These are phyloP conservation scores for Kryptolebias marmoratus DNA, from an alignment of 2,113 vertebrate species.

Conservation along the genomic window DNA sequence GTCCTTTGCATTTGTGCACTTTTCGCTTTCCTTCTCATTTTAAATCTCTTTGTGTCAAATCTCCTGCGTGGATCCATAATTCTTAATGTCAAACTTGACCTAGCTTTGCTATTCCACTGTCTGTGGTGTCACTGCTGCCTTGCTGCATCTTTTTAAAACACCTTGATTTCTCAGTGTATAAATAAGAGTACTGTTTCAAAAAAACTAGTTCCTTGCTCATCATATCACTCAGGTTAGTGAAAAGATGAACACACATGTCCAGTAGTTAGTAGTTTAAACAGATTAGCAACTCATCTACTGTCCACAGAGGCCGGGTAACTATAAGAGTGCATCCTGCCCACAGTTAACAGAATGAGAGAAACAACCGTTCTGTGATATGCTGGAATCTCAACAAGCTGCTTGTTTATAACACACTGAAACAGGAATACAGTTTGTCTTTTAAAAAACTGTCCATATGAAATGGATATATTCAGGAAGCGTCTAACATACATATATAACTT, in stretches of 20 bases:
- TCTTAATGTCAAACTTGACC: no score
- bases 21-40: not conserved
- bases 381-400: not conserved
- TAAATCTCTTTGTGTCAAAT: not conserved
- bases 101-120: no score
- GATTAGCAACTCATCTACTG: not conserved
- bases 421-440: not conserved
- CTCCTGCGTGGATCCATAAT: no score
- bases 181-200: no score
- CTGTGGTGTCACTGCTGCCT: no score
- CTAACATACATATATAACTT: not conserved
- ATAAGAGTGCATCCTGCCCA: not conserved
- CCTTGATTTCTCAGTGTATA: no score
- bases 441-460: not conserved
- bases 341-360: not conserved
- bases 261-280: not conserved
- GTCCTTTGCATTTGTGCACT: not conserved
- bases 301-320: not conserved
- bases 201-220: no score
- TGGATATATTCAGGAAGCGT: not conserved
- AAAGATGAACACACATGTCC: not conserved
- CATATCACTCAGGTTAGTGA: not conserved
- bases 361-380: not conserved
- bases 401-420: not conserved
- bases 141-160: no score